Evolutionary conservation across 1,140 invertebrate species (phyloP).

Genomic region (Acyrthosiphon pisum): DNA sequence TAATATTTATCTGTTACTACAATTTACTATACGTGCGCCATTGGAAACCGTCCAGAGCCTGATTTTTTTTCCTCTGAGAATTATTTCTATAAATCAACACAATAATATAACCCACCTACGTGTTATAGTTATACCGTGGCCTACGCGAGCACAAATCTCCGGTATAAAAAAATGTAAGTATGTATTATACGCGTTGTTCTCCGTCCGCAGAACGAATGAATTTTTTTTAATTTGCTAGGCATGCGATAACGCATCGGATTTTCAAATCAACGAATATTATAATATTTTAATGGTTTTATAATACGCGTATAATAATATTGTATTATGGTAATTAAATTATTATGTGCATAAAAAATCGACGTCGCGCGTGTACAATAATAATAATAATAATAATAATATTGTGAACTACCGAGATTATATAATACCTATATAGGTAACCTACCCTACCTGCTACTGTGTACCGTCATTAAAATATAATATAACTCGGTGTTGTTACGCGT

Average conservation of each 20-base stretch:
- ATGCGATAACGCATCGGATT: neutral
- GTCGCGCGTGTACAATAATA: neutral
- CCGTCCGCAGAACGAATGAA: too few species aligned
- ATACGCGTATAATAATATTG: neutral
- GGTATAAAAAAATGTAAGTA: too few species aligned
- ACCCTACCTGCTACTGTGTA: neutral
- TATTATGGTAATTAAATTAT: neutral
- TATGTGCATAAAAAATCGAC: neutral
- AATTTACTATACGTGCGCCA: neutral
- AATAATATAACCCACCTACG: too few species aligned
- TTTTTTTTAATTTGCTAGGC: too few species aligned
- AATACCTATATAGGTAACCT: neutral
- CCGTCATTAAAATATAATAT: slow-evolving; percentile 4
- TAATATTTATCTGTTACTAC: neutral
- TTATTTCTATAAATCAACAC: neutral
- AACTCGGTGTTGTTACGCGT: neutral
- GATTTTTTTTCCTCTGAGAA: neutral
- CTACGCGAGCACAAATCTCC: neutral
- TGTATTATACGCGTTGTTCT: too few species aligned
- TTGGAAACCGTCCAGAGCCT: neutral
- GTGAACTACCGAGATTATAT: neutral
- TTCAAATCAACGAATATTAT: neutral
- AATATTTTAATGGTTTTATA: neutral
- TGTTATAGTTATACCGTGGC: too few species aligned
- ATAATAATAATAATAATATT: neutral